Base-by-base conservation (phyloP, 2,888 invertebrate genomes). In the Synergus japonicus region DNA sequence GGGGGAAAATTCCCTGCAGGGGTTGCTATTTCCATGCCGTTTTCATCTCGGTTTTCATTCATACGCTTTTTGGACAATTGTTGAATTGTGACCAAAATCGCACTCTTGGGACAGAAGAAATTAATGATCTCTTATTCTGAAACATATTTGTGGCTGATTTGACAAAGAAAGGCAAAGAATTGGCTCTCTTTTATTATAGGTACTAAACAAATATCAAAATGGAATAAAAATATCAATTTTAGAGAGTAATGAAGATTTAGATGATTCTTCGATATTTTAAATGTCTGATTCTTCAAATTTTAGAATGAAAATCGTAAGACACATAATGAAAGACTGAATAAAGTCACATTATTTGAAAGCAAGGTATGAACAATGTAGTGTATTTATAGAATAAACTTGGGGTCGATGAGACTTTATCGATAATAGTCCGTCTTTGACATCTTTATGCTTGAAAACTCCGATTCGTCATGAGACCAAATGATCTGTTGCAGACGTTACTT, bases 401-500 rank as follows among this genome's bases (percentile, higher is more conserved):
- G 60, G 60, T 60, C 22, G 73, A 54, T 5, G 73, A 73, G 49
- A 54, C 10, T 73, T 73, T 54, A 73, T 73, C 37, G 37, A 67
- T 44, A 54, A 73, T 54, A 54, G 73, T 29, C 73, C 15, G 29
- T 22, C 49, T 73, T 73, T 73, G 73, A 73, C 73, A 73, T 46
- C 8, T 73, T 73, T 73, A 73, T 54, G 49, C 5, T 60, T 22
- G 5, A 22, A 60, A 12, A 18, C 22, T 7, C 60, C 60, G 22
- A 60, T 22, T 60, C 10, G 60, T 60, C 60, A 60, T 60, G 18
- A 22, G 18, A 60, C 54, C 54, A 8, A 54, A 54, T 54, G 54
- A 54, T 54, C 54, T 18, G n/a, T 18, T 54, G 54, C 54, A n/a
- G 54, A 54, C 54, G n/a, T 54, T 54, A 54, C 8, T 54, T 18